phyloP scores from a whole-genome alignment of 2,888 invertebrate genomes.

The Lepidonotus clava region DNA sequence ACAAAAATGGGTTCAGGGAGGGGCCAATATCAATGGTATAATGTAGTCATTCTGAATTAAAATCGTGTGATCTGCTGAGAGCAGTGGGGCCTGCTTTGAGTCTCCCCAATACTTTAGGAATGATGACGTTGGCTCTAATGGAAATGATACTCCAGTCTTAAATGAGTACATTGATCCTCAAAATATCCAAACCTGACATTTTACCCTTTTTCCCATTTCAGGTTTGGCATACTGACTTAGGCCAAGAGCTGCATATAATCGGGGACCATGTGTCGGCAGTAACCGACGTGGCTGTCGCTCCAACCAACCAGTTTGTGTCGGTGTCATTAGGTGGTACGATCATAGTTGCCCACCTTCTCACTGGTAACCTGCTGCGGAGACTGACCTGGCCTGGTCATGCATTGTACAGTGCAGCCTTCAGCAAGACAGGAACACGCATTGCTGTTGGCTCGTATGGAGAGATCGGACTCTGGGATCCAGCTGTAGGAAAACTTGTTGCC shows the following conservation, averaged over 20 bases:
- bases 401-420: slow-evolving; percentile 6
- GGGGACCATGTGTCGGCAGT: background rate
- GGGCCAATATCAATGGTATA: too few relatives aligned
- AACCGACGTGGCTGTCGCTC: slow-evolving; percentile 15
- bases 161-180: too few relatives aligned
- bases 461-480: slow-evolving; percentile 25
- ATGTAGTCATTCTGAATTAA: too few relatives aligned
- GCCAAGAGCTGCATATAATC: slow-evolving; percentile 12
- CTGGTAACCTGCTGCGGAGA: slow-evolving; percentile 9
- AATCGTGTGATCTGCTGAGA: too few relatives aligned
- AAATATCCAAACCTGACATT: background rate
- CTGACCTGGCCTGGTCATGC: slow-evolving; percentile 25
- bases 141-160: too few relatives aligned
- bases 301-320: background rate
- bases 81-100: too few relatives aligned
- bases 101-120: too few relatives aligned
- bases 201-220: background rate
- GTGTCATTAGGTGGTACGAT: slow-evolving; percentile 36
- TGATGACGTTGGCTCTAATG: too few relatives aligned
- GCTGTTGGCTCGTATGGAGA: slow-evolving; percentile 28
- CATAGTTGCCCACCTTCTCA: slow-evolving; percentile 2
- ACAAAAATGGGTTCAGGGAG: too few relatives aligned
- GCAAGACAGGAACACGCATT: background rate
- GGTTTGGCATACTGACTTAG: slow-evolving; percentile 38
- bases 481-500: background rate